Conservation (phyloP, 2,797 vertebrate genomes). For the Chelmon rostratus region DNA sequence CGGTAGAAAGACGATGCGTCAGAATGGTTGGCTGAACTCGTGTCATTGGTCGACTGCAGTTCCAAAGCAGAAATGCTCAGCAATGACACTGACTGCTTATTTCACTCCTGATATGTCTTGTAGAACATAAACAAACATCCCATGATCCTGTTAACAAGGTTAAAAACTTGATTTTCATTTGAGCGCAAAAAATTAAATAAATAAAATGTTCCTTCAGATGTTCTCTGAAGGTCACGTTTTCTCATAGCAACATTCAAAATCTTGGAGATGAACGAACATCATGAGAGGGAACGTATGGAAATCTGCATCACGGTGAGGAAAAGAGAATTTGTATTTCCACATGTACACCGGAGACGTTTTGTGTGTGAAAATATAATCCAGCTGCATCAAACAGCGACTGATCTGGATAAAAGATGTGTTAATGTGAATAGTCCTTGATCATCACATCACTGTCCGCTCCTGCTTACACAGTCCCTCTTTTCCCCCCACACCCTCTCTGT, state of each 20-base stretch:
- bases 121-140: too few relatives aligned
- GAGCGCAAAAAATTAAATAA: too few relatives aligned
- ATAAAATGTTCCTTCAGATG: neutral
- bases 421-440: slow-evolving; percentile 5
- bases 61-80: too few relatives aligned
- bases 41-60: too few relatives aligned
- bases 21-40: too few relatives aligned
- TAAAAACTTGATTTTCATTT: too few relatives aligned
- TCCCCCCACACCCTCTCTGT: neutral
- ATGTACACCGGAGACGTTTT: neutral
- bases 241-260: neutral
- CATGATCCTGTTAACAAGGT: too few relatives aligned
- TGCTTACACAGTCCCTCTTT: neutral
- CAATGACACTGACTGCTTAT: too few relatives aligned
- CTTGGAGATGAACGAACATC: slow-evolving; percentile 8
- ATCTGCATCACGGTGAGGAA: slow-evolving; percentile 3
- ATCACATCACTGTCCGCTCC: neutral
- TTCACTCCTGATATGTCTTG: too few relatives aligned
- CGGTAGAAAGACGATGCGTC: too few relatives aligned
- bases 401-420: neutral
- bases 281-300: neutral
- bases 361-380: neutral
- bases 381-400: neutral
- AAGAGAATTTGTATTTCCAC: neutral
- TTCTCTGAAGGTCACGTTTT: neutral